Percentiles rank a stretch among this genome's conserved stretches.
phyloP scores from a whole-genome alignment of 2,888 invertebrate species.

The Troides aeacus region DNA sequence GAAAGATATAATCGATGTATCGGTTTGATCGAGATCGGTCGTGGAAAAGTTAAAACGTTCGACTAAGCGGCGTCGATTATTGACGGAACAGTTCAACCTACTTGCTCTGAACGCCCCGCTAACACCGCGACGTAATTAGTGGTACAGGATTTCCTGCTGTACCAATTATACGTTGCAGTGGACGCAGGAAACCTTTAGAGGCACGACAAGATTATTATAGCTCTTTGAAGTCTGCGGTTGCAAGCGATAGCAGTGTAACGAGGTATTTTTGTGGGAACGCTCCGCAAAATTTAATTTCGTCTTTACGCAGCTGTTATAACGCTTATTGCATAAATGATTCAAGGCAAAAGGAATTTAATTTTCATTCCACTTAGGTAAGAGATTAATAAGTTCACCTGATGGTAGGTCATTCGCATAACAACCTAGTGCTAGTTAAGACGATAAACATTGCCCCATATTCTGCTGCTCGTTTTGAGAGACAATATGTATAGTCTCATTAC shows the following conservation, averaged over 20 bases:
- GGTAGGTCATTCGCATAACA: too few species aligned
- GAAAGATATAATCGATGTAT: too few species aligned
- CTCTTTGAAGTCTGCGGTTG: not conserved
- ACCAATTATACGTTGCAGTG: not conserved
- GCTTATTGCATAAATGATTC: too few species aligned
- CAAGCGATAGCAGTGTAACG: not conserved
- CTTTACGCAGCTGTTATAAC: not conserved
- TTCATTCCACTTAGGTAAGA: too few species aligned
- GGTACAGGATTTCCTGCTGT: conserved; percentile 2
- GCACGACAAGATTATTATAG: not conserved
- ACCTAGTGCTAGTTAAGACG: too few species aligned
- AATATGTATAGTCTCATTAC: too few species aligned
- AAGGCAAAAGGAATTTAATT: too few species aligned
- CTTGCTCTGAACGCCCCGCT: not conserved
- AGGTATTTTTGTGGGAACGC: not conserved
- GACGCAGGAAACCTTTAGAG: not conserved
- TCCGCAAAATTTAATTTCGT: not conserved
- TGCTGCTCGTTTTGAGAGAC: too few species aligned
- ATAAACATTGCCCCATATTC: too few species aligned
- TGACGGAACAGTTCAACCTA: not conserved
- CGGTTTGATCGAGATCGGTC: too few species aligned
- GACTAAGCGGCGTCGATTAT: not conserved
- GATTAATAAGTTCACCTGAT: too few species aligned
- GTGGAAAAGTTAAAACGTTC: not conserved
- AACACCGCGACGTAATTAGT: conserved; percentile 5